Conservation (phyloP, 2,797 vertebrate genomes). For the Ptychadena robeensis region DNA sequence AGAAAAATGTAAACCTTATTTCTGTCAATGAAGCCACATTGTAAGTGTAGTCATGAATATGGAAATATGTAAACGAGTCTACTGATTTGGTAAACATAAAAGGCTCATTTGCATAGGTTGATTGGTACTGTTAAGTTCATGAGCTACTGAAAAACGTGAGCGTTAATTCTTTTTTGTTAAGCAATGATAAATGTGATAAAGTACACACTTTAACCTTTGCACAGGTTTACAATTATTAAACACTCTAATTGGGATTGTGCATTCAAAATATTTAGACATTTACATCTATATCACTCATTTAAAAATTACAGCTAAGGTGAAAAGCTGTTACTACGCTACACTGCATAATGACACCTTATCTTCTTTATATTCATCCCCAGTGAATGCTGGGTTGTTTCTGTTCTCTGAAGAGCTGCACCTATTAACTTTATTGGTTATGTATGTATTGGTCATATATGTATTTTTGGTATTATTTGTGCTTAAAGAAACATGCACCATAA, state of each 20-base stretch:
- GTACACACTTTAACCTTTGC: constrained; percentile 34
- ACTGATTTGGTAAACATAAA: constrained; percentile 38
- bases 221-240: constrained; percentile 13
- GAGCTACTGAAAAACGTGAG: constrained; percentile 26
- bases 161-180: neutral
- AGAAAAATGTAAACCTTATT: constrained; percentile 25
- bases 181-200: constrained; percentile 32
- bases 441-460: too few species aligned
- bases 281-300: constrained; percentile 1
- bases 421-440: too few species aligned
- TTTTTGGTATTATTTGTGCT: neutral
- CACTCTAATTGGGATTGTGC: constrained; percentile 4
- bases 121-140: constrained; percentile 60
- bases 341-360: neutral
- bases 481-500: neutral
- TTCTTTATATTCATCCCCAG: neutral
- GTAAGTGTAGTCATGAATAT: constrained; percentile 19
- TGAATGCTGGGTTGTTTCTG: too few species aligned
- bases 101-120: constrained; percentile 40
- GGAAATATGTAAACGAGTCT: constrained; percentile 45
- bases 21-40: constrained; percentile 15
- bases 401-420: too few species aligned
- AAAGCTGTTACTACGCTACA: neutral
- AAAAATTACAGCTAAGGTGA: neutral
- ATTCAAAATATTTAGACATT: constrained; percentile 28